Base-by-base conservation (phyloP, 2,113 vertebrate species). In the Proterorhinus semilunaris region DNA sequence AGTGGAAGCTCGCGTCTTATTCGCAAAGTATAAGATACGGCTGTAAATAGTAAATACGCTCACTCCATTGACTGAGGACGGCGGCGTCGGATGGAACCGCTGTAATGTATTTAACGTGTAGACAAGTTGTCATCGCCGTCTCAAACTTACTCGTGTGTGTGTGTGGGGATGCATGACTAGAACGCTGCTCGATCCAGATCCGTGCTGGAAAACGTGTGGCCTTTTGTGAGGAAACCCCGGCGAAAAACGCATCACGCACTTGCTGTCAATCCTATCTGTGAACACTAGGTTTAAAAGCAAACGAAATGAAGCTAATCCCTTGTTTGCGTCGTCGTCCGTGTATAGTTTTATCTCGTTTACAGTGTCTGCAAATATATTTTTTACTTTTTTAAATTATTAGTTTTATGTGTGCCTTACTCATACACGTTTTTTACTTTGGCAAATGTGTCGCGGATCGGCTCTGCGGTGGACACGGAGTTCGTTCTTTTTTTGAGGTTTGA, bases 331-430 rank as follows among this genome's bases (percentile, higher is more conserved):
- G 10, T 44, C 7, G 13, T 43, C 17, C n/a, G 62, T 6, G 62
- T 8, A 66, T 17, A 36, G 78, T 77, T 78, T 36, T 15, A 70
- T 72, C 65, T 85, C 74, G 85, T 88, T 86, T 84, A 84, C 75
- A 76, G n/a, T 70, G 13, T 76, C 57, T 58, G 58, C 46, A 46
- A 71, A 51, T 36, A 65, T 43, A 43, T 44, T 15, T 15, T 59
- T 43, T 43, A n/a, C 42, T 15, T 43, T 59, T 59, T 43, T 44
- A 59, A 59, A 43, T 43, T 36, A 72, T 71, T 44, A 58, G 13
- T 61, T 43, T 50, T 54, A 11, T 5, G 5, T 62, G 62, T 59
- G 47, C 49, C 51, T 68, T 74, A 44, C 68, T 52, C 58, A 54
- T n/a, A 44, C 21, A n/a, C 55, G 8, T 58, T 52, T 54, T 52